These are phyloP conservation scores for Saguinus imperator DNA, from an alignment of 2,113 vertebrate genomes.

Conservation along the genomic window DNA sequence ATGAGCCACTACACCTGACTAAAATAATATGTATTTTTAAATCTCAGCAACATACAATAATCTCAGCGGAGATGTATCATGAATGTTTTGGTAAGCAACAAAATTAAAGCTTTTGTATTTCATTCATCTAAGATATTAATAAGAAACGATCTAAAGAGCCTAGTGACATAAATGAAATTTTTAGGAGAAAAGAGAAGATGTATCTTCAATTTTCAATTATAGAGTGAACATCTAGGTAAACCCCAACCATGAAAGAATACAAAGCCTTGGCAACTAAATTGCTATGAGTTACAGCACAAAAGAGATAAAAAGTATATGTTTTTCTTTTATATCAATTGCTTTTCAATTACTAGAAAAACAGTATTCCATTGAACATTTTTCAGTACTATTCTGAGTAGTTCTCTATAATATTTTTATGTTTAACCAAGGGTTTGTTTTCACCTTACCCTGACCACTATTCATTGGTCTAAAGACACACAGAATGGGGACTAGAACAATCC, in stretches of 20 bases:
- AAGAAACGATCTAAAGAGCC: constrained; percentile 9
- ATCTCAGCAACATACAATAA: neutral
- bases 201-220: neutral
- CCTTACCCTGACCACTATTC: neutral
- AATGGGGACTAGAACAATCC: neutral
- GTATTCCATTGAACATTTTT: constrained; percentile 15
- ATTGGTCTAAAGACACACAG: neutral
- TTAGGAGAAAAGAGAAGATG: neutral
- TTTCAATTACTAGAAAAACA: constrained; percentile 40
- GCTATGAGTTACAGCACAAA: neutral
- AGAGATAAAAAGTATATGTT: neutral
- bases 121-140: neutral
- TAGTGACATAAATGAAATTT: neutral
- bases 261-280: neutral
- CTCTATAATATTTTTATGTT: constrained; percentile 40
- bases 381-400: neutral
- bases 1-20: too few relatives aligned
- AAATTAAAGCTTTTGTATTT: constrained; percentile 35
- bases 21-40: neutral
- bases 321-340: neutral
- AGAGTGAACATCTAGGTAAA: neutral
- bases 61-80: neutral
- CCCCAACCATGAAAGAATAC: neutral
- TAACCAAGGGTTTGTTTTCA: constrained; percentile 30
- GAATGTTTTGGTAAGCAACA: neutral